Conservation (phyloP, 2,113 vertebrate species). For the Trochalopteron elliotii region DNA sequence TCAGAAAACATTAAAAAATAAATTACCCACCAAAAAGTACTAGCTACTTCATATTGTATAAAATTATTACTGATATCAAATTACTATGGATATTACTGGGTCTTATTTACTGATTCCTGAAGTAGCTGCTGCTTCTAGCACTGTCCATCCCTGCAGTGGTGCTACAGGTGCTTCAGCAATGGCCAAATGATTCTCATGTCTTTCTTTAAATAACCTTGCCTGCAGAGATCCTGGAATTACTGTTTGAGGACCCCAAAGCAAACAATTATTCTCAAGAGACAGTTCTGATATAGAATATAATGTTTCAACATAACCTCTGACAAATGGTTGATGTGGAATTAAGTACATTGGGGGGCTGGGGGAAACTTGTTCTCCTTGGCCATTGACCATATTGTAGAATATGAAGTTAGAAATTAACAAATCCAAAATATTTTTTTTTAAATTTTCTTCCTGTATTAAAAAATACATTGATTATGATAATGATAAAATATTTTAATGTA, state of each 20-base stretch:
- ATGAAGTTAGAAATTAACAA: not conserved
- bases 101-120: not conserved
- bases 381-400: not conserved
- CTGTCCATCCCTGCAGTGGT: constrained; percentile 16
- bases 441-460: not conserved
- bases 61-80: not conserved
- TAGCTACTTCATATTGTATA: not conserved
- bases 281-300: constrained; percentile 71
- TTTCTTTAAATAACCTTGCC: constrained; percentile 76
- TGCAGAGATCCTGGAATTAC: constrained; percentile 72
- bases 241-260: constrained; percentile 73
- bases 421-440: not conserved
- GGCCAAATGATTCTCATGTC: constrained; percentile 59
- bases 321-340: constrained; percentile 65
- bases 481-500: not conserved
- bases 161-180: constrained; percentile 36
- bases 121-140: not conserved
- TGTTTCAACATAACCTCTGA: constrained; percentile 69
- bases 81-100: not conserved
- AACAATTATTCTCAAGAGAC: constrained; percentile 78
- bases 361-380: not conserved
- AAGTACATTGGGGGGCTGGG: not conserved
- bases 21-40: not conserved
- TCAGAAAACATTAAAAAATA: not conserved
- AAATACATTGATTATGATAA: not conserved